Evolutionary conservation across 2,113 vertebrate species (phyloP), one percentile per base, ranked within the genome.

Genomic region (Coracopsis vasa): DNA sequence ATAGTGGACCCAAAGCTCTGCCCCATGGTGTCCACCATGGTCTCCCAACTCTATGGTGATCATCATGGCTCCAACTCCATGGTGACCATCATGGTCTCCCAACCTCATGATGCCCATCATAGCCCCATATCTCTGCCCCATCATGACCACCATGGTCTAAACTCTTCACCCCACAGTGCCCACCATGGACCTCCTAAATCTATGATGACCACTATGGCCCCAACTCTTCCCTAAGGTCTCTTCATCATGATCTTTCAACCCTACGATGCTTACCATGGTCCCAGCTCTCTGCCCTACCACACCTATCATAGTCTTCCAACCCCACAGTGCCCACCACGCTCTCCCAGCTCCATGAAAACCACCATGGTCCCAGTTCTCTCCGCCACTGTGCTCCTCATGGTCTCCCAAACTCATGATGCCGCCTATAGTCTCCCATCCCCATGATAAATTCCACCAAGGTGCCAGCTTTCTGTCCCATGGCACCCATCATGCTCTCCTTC

Each of bases 201-300:
- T 33, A 56, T n/a, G 33, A 56, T 56, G 54, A 56, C 33, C 54
- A 44, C 17, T 31, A n/a, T 11, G 21, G 16, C 23, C 29, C 16
- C 12, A 41, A 10, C 33, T n/a, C 54, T 56, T 23, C 15, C 18
- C 47, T 10, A 21, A 11, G 45, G 23, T 47, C 45, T 47, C 45
- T 47, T 19, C 10, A 16, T 29, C 0, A 99, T 99, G 94, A 99
- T 98, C 90, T 99, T 98, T 24, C 98, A 98, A 0, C 18, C 3
- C 24, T 11, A 4, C 3, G 12, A 9, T 12, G 16, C 1, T 16
- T 42, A 47, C 1, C 20, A 29, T 1, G 5, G 2, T 5, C 29
- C 11, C 37, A 53, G 12, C 62, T 65, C 62, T 44, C 41, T 23
- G 5, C 16, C 45, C 17, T 27, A 15, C 15, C 10, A 27, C 17